Evolutionary conservation across 2,797 vertebrate species (phyloP).

Genomic region (Gambelia wislizenii): DNA sequence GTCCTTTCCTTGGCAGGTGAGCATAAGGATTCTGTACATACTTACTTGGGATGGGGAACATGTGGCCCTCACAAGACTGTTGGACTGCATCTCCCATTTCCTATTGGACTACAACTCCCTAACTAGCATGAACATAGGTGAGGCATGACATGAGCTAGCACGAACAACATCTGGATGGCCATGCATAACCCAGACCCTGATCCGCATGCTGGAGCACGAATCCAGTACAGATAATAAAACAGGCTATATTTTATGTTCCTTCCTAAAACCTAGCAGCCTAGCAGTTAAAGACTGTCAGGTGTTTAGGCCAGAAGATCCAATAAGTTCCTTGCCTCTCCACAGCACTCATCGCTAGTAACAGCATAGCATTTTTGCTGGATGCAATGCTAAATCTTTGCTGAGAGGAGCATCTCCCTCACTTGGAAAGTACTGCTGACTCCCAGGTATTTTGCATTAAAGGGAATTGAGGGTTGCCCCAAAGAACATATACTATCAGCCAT

Average conservation of each 20-base stretch:
- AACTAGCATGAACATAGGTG: not conserved
- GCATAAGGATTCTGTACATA: not conserved
- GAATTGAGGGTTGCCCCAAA: too few species aligned
- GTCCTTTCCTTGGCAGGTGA: not conserved
- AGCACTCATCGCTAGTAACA: not conserved
- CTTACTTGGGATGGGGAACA: not conserved
- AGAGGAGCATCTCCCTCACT: not conserved
- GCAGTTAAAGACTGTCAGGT: not conserved
- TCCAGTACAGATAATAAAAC: not conserved
- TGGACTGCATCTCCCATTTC: not conserved
- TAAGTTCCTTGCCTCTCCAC: not conserved
- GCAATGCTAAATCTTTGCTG: not conserved
- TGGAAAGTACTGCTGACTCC: not conserved
- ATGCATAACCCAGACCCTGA: not conserved
- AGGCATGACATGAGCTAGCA: not conserved
- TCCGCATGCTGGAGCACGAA: not conserved
- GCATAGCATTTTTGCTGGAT: not conserved
- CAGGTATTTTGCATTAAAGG: not conserved
- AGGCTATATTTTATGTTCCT: not conserved
- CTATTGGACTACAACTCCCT: too few species aligned
- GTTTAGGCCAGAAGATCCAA: too few species aligned
- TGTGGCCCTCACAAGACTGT: not conserved
- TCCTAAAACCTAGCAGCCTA: too few species aligned
- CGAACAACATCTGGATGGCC: not conserved
- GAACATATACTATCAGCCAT: not conserved